phyloP scores from a whole-genome alignment of 92 coral and sea anemone species.

The Porites lobata region DNA sequence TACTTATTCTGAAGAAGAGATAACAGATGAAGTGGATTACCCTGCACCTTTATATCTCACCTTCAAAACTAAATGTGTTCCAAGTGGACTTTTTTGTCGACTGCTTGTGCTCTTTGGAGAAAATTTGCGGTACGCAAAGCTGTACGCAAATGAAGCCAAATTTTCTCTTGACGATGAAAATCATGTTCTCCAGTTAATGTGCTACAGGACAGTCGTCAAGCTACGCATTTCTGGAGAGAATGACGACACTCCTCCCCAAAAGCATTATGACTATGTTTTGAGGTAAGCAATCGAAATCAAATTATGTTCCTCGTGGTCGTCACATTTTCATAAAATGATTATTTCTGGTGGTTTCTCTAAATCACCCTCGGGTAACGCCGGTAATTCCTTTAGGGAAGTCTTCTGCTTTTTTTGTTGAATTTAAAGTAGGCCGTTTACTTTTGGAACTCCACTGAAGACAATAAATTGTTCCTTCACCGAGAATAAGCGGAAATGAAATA shows the following conservation, averaged over 20 bases:
- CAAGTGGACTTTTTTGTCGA: constrained; percentile 14
- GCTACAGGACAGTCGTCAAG: not conserved
- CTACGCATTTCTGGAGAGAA: not conserved
- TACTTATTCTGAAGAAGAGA: too few species aligned
- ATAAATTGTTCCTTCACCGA: too few species aligned
- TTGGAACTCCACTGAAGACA: too few species aligned
- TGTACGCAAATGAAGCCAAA: not conserved
- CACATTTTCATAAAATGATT: not conserved
- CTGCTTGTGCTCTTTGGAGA: constrained; percentile 1
- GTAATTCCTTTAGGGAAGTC: too few species aligned
- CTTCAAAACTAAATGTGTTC: not conserved
- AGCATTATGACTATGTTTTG: not conserved
- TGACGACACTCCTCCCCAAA: not conserved
- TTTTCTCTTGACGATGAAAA: not conserved
- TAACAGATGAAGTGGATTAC: not conserved
- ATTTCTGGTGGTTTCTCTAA: too few species aligned
- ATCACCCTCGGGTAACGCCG: too few species aligned
- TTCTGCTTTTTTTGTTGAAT: too few species aligned
- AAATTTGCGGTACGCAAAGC: not conserved
- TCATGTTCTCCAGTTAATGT: not conserved
- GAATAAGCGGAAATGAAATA: too few species aligned
- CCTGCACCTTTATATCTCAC: constrained; percentile 12
- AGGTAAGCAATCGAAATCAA: not conserved
- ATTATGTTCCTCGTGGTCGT: too few species aligned
- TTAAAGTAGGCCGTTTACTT: too few species aligned